Evolutionary conservation across 1,140 invertebrate genomes (phyloP), one percentile per base, ranked within the genome.

Genomic region (Brachionus plicatilis): DNA sequence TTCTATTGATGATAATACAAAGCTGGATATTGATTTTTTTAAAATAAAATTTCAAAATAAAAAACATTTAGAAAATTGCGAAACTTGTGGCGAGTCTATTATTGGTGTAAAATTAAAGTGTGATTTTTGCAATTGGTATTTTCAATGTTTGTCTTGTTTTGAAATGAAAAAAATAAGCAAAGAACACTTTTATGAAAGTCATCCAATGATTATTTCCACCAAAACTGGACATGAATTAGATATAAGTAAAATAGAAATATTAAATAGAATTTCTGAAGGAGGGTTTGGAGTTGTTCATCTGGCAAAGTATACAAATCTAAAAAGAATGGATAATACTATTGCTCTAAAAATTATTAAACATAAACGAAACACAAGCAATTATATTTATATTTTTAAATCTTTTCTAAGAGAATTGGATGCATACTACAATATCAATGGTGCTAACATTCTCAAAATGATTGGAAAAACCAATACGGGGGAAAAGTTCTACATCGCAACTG

Each of bases 371-470:
- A 33, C 2, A n/a, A n/a, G n/a, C n/a, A n/a, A n/a, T n/a, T n/a
- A n/a, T n/a, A n/a, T n/a, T n/a, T n/a, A n/a, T n/a, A n/a, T n/a
- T n/a, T n/a, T n/a, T n/a, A n/a, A n/a, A n/a, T n/a, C n/a, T n/a
- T n/a, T n/a, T n/a, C n/a, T 12, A n/a, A 78, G 45, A 78, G 75
- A 78, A 78, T 78, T 78, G 45, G 75, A 50, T 12, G 45, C 75
- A 0, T 29, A 78, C 29, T 4, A 17, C 8, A 24, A 78, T 33
- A 12, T 78, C 1, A 53, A 50, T 12, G 7, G 47, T 6, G 1
- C 4, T 33, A 53, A 78, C 9, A 33, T 78, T 29, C 9, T 78
- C 1, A 20, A 33, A 78, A 78, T 53, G 24, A 27, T 53, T 3
- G 75, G 75, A 29, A 27, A 78, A n/a, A 14, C 9, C 1, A 53